A percentile compares a stretch with the other conserved stretches of the same genome.
Conservation (phyloP, 2,797 vertebrate genomes). For the Cacajao melanocephalus region DNA sequence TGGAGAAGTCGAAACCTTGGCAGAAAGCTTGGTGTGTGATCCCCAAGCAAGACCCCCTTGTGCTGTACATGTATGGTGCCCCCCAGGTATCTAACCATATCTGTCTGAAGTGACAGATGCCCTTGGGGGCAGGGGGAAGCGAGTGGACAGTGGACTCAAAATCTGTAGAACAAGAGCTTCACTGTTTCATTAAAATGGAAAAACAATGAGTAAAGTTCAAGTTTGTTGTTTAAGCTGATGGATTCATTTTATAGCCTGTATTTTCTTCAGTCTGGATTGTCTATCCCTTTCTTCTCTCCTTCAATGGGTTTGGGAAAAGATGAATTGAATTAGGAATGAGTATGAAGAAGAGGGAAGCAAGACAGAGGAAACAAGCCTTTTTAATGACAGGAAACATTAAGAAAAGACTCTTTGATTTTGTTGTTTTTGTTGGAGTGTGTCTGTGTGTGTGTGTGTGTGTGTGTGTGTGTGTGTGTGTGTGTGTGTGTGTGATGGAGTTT, state of each 20-base stretch:
- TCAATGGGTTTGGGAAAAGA: neutral
- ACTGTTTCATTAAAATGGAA: neutral
- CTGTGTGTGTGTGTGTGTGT: too few species aligned
- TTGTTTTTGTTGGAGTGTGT: neutral
- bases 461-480: too few species aligned
- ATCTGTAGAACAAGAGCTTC: neutral
- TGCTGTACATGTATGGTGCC: constrained; percentile 97
- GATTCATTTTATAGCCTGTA: neutral
- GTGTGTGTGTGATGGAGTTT: neutral
- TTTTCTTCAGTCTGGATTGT: neutral
- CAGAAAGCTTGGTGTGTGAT: constrained; percentile 98
- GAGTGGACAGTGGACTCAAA: neutral
- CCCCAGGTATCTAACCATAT: constrained; percentile 89
- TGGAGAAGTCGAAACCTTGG: constrained; percentile 96
- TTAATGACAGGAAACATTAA: neutral
- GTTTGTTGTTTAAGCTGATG: neutral
- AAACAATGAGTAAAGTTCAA: neutral
- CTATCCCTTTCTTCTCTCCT: neutral
- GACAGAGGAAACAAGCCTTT: neutral
- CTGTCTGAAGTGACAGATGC: neutral
- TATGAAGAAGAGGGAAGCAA: neutral
- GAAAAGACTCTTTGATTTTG: neutral
- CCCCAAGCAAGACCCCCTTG: constrained; percentile 94
- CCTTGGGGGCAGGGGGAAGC: neutral
- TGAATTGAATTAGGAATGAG: neutral